Conservation (phyloP, 2,113 vertebrate species). For the Oncorhynchus gorbuscha region DNA sequence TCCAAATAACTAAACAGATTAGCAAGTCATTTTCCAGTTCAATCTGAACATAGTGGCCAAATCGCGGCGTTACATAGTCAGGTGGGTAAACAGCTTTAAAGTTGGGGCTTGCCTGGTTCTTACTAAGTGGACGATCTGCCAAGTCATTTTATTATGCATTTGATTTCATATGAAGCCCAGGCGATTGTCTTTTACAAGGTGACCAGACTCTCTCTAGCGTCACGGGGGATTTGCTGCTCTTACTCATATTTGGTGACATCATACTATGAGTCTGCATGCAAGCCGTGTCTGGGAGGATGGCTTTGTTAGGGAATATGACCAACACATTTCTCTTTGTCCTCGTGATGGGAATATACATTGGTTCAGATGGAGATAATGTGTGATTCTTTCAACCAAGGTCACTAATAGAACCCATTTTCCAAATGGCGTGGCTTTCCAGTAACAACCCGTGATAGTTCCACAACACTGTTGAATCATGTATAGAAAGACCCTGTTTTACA, state of each 20-base stretch:
- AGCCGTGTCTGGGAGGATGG: slow-evolving; percentile 26
- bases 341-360: slow-evolving; percentile 63
- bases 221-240: slow-evolving; percentile 55
- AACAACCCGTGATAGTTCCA: slow-evolving; percentile 65
- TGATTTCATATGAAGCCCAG: slow-evolving; percentile 65
- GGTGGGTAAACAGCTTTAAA: slow-evolving; percentile 96
- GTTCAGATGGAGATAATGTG: slow-evolving; percentile 67
- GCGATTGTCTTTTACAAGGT: slow-evolving; percentile 68
- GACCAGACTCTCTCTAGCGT: slow-evolving; percentile 50
- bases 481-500: slow-evolving; percentile 64
- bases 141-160: slow-evolving; percentile 71
- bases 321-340: slow-evolving; percentile 65
- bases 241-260: slow-evolving; percentile 49
- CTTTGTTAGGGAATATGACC: slow-evolving; percentile 56
- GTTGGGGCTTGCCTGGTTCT: slow-evolving; percentile 61
- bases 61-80: slow-evolving; percentile 90
- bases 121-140: slow-evolving; percentile 59
- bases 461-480: slow-evolving; percentile 58
- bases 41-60: slow-evolving; percentile 96
- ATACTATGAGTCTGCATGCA: slow-evolving; percentile 20
- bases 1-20: slow-evolving; percentile 99
- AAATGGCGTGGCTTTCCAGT: slow-evolving; percentile 68
- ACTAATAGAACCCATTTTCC: slow-evolving; percentile 72
- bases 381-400: slow-evolving; percentile 66
- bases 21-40: slow-evolving; percentile 98